Percentiles rank a stretch among this genome's conserved stretches.
Conservation (phyloP, 2,797 vertebrate species). For the Spondyliosoma cantharus region DNA sequence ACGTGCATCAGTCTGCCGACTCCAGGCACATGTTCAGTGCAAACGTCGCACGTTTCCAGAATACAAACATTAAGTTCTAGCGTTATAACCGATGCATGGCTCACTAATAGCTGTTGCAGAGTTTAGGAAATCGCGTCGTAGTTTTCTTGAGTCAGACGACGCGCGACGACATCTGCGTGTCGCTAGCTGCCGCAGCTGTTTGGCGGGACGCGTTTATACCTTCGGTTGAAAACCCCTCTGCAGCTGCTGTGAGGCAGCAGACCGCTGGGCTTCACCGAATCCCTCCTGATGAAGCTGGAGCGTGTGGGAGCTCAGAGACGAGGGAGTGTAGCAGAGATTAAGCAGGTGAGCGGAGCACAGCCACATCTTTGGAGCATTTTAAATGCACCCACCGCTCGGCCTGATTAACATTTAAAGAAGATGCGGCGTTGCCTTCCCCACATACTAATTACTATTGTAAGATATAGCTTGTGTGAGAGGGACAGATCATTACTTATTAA, state of each 20-base stretch:
- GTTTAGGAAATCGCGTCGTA: background rate
- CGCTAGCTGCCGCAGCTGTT: background rate
- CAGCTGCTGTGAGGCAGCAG: background rate
- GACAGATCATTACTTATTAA: constrained; percentile 49
- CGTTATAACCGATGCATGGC: background rate
- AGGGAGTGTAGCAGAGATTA: constrained; percentile 8
- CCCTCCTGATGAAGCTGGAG: constrained; percentile 18
- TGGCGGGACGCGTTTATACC: background rate
- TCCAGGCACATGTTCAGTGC: too few relatives aligned
- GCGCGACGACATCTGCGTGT: background rate
- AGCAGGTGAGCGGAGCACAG: constrained; percentile 18
- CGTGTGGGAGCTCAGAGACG: constrained; percentile 21
- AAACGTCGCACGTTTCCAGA: too few relatives aligned
- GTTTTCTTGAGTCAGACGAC: background rate
- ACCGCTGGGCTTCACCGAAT: constrained; percentile 21
- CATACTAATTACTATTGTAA: constrained; percentile 54
- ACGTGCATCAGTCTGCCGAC: too few relatives aligned
- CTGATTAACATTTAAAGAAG: constrained; percentile 63
- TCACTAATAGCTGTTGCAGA: too few relatives aligned
- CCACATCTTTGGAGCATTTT: constrained; percentile 34
- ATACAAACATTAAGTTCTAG: too few relatives aligned
- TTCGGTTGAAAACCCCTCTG: constrained; percentile 5
- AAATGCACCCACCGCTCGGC: constrained; percentile 41
- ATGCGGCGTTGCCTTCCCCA: constrained; percentile 30
- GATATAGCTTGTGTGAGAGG: constrained; percentile 30